A percentile compares a stretch with the other conserved stretches of the same genome.
phyloP scores from a whole-genome alignment of 2,113 vertebrate species.

The Tenrec ecaudatus region DNA sequence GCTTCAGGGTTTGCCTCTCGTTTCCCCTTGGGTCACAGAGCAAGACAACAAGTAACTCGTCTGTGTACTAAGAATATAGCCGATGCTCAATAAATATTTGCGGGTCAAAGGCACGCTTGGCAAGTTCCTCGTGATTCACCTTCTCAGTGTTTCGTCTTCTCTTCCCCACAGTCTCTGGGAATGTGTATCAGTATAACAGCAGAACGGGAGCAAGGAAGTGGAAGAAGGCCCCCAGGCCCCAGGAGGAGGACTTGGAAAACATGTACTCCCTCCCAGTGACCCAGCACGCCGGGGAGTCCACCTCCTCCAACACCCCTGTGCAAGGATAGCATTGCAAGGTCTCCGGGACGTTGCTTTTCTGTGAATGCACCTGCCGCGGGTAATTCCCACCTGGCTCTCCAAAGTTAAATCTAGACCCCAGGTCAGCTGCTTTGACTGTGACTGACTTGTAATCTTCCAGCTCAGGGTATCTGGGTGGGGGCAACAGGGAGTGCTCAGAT shows the following conservation, averaged over 20 bases:
- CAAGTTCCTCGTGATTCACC: neutral
- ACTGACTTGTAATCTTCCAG: neutral
- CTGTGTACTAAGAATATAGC: neutral
- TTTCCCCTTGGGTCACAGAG: slow-evolving; percentile 10
- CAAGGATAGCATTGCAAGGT: neutral
- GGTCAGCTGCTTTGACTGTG: neutral
- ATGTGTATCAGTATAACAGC: slow-evolving; percentile 66
- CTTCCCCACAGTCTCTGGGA: slow-evolving; percentile 59
- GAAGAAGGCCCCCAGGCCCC: slow-evolving; percentile 15
- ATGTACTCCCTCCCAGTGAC: neutral
- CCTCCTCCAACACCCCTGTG: neutral
- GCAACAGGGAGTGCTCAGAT: no score
- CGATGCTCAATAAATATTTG: neutral
- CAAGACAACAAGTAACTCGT: neutral
- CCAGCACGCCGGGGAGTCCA: neutral
- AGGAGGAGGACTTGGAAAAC: neutral
- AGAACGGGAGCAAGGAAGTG: slow-evolving; percentile 63
- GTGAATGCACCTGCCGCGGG: neutral
- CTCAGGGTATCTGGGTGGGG: neutral
- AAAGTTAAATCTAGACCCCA: neutral
- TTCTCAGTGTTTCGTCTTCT: slow-evolving; percentile 22
- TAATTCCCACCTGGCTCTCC: neutral
- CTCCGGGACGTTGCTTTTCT: neutral
- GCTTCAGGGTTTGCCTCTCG: neutral
- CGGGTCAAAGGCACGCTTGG: neutral